Evolutionary conservation across 2,888 invertebrate genomes (phyloP), one percentile per base, ranked within the genome.

Genomic region (Erebia epiphron): DNA sequence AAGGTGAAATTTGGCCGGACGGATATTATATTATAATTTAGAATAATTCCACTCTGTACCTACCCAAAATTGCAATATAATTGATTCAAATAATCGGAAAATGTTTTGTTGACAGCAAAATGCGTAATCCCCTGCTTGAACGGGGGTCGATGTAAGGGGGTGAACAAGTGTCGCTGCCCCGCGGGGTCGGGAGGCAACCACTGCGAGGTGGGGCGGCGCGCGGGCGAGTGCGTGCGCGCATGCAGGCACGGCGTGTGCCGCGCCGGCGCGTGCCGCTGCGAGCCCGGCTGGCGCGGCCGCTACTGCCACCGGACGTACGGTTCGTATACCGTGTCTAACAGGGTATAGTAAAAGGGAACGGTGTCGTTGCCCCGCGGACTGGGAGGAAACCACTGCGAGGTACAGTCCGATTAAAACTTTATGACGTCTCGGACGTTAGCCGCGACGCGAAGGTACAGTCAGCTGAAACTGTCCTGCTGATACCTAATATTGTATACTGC

Each of bases 61-160:
- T n/a, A n/a, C n/a, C n/a, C n/a, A n/a, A n/a, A n/a, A n/a, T n/a
- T n/a, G n/a, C n/a, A n/a, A n/a, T n/a, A n/a, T n/a, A n/a, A n/a
- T n/a, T n/a, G n/a, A n/a, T n/a, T n/a, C n/a, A n/a, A 61, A 16
- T 16, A 61, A 61, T 18, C 26, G 18, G 18, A 0, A 4, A 43
- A n/a, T 11, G 16, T 18, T 52, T 52, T 16, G 43, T 35, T 18
- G n/a, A 1, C 88, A 97, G 97, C 97, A 21, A 97, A 97, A 92
- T 98, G 98, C 87, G 96, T 97, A 76, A 97, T 98, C 79, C 98
- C 98, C 3, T 98, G 98, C 85, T 92, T 97, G 78, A 98, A 98
- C 86, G 98, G 98, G 14, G 98, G 98, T 0, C 96, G 96, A 70
- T 98, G 98, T 85, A 96, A 96, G 80, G 98, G 98, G 50, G 97